These are phyloP conservation scores for Drymodes brunneopygia DNA, from an alignment of 2,113 vertebrate species.

Conservation along the genomic window DNA sequence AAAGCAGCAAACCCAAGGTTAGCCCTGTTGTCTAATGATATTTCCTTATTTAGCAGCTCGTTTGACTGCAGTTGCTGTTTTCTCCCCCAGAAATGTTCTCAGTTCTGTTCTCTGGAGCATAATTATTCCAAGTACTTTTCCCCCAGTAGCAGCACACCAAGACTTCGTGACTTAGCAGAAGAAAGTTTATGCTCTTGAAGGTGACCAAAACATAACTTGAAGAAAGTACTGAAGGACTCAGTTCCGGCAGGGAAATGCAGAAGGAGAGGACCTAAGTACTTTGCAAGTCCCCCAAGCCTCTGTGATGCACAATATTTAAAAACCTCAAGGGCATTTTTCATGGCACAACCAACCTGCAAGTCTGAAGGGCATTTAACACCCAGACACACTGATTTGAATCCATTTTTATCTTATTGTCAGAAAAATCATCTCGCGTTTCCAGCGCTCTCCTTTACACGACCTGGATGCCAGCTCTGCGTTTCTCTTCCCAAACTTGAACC, in stretches of 20 bases:
- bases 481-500: neutral
- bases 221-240: neutral
- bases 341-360: neutral
- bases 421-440: fast-evolving
- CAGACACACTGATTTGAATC: neutral
- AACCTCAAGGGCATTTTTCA: neutral
- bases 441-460: fast-evolving
- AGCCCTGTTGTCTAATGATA: conserved; percentile 19
- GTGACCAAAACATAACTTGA: neutral
- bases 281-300: neutral
- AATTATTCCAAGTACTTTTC: neutral
- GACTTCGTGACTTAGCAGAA: neutral
- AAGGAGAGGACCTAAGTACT: neutral
- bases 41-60: conserved; percentile 50
- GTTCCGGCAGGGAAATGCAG: neutral
- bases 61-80: conserved; percentile 33
- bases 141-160: neutral
- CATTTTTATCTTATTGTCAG: neutral
- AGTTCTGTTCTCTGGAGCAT: conserved; percentile 25
- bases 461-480: neutral
- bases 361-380: neutral
- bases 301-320: neutral
- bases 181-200: neutral
- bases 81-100: conserved; percentile 6
- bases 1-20: conserved; percentile 42